Evolutionary conservation across 2,888 invertebrate species (phyloP), one percentile per base, ranked within the genome.

Genomic region (Barypeithes pellucidus): DNA sequence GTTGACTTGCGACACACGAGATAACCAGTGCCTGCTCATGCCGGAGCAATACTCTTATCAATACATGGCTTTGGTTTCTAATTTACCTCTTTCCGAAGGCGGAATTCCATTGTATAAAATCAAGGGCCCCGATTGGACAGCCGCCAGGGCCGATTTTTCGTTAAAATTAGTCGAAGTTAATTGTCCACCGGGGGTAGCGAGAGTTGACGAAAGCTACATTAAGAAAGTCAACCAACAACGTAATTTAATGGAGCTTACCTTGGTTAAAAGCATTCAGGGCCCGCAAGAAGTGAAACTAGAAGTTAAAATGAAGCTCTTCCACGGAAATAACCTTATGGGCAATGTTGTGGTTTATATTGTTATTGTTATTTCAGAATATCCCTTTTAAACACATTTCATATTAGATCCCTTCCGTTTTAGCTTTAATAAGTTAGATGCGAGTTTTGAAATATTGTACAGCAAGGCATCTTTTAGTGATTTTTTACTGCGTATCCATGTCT

Each of bases 211-310:
- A 20, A 80, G 81, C 60, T 85, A 83, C 75, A 88, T 89, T 79
- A 82, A 82, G 78, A 83, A 88, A 77, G 81, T 83, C 20, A 80
- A 84, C 68, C 85, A 85, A 3, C 77, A 80, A 8, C 88, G 88
- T 11, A 91, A 93, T 77, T 92, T 94, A 83, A 95, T 94, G 0
- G 90, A 93, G 2, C 89, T 97, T n/a, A 90, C 92, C 0, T 85
- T 98, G 45, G 90, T 92, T 8, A 88, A 89, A 70, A 89, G 93
- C 0, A 89, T 98, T 0, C 89, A 91, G 76, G 97, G 97, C 0
- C 97, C 97, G 0, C 97, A 98, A 84, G 96, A 96, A 81, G 92
- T 97, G 77, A 95, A 96, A 80, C 86, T 98, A 36, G 93, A 95
- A 80, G 88, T 98, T 29, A 91, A 91, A 76, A 96, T 97, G 96